phyloP scores from a whole-genome alignment of 2,888 invertebrate species.

The Empis stercorea region DNA sequence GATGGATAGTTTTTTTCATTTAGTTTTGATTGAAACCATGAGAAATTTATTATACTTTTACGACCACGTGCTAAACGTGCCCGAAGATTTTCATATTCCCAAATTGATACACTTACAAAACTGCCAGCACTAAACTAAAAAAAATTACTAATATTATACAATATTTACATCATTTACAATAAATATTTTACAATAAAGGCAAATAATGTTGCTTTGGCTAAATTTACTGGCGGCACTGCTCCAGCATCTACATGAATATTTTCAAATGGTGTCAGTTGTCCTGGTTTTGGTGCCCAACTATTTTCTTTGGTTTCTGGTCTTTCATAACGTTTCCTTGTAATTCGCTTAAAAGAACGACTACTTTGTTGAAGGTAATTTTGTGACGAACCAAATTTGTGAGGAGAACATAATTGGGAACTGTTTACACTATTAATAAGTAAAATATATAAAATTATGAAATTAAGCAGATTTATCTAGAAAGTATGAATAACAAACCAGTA shows the following conservation, averaged over 20 bases:
- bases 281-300: neutral
- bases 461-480: neutral
- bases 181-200: conserved; percentile 7
- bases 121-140: conserved; percentile 50
- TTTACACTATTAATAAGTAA: neutral
- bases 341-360: neutral
- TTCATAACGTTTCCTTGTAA: neutral
- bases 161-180: neutral
- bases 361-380: neutral
- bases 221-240: conserved; percentile 1
- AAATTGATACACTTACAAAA: conserved; percentile 63
- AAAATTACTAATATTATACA: neutral
- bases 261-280: conserved; percentile 5
- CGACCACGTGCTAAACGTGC: conserved; percentile 15
- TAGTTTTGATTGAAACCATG: conserved; percentile 38
- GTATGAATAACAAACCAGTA: neutral
- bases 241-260: conserved; percentile 4
- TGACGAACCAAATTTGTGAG: neutral
- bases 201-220: conserved; percentile 9
- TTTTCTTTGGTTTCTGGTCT: neutral
- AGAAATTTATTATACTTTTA: conserved; percentile 24
- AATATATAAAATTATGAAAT: neutral
- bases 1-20: conserved; percentile 18
- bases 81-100: conserved; percentile 68
- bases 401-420: no score